A percentile compares a stretch with the other conserved stretches of the same genome.
phyloP scores from a whole-genome alignment of 2,113 vertebrate genomes.

The Lepidothrix coronata region DNA sequence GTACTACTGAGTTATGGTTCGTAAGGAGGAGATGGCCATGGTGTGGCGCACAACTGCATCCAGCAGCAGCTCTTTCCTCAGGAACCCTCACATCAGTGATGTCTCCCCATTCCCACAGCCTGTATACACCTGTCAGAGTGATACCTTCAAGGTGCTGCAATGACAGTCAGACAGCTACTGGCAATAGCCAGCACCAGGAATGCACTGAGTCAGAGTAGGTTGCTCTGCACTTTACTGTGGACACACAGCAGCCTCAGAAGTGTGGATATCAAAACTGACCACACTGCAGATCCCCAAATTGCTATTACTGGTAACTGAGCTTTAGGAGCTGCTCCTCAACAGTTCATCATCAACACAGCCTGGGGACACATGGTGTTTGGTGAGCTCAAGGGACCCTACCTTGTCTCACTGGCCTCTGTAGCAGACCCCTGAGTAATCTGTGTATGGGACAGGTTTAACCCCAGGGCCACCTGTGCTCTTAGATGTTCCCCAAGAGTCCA shows the following conservation, averaged over 20 bases:
- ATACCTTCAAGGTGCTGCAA: not conserved
- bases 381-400: accelerated
- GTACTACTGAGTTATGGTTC: not conserved
- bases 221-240: not conserved
- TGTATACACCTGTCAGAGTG: not conserved
- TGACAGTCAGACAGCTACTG: not conserved
- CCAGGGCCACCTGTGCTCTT: not conserved
- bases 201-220: not conserved
- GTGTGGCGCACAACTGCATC: not conserved
- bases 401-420: not conserved
- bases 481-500: not conserved
- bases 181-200: not conserved
- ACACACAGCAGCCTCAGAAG: not conserved
- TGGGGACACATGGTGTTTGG: not conserved
- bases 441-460: not conserved
- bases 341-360: not conserved
- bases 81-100: not conserved
- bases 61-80: not conserved
- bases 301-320: no score
- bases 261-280: not conserved
- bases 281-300: not conserved
- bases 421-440: not conserved
- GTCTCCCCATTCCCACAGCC: not conserved
- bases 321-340: not conserved
- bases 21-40: not conserved